Conservation (phyloP, 1,140 invertebrate species). For the Ridgeia piscesae region DNA sequence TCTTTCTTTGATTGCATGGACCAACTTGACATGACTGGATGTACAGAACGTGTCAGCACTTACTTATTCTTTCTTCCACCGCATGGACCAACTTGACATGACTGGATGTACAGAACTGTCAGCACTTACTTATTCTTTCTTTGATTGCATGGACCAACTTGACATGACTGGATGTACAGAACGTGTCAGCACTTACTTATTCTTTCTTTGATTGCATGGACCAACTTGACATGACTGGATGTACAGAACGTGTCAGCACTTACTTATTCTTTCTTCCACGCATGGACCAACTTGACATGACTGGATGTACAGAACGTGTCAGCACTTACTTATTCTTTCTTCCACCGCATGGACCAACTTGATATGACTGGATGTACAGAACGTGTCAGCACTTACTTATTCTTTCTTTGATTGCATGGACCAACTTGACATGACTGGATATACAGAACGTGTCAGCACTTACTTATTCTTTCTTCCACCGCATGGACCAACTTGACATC, state of each 20-base stretch:
- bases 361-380: too few relatives aligned
- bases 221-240: slow-evolving; percentile 81
- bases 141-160: slow-evolving; percentile 85
- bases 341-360: slow-evolving; percentile 85
- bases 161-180: too few relatives aligned
- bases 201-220: slow-evolving; percentile 81
- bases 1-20: slow-evolving; percentile 81
- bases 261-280: slow-evolving; percentile 80
- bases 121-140: slow-evolving; percentile 68
- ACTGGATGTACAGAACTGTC: too few relatives aligned
- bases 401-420: slow-evolving; percentile 81
- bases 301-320: too few relatives aligned
- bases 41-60: too few relatives aligned
- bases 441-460: slow-evolving; percentile 27
- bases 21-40: slow-evolving; percentile 81
- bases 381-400: slow-evolving; percentile 70
- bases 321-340: slow-evolving; percentile 68
- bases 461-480: slow-evolving; percentile 81
- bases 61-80: slow-evolving; percentile 81
- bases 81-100: slow-evolving; percentile 82
- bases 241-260: too few relatives aligned
- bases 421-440: slow-evolving; percentile 60
- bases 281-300: slow-evolving; percentile 82
- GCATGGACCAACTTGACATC: slow-evolving; percentile 84
- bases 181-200: slow-evolving; percentile 70